Evolutionary conservation across 2,888 invertebrate species (phyloP), one percentile per base, ranked within the genome.

Genomic region (Hecatera dysodea): DNA sequence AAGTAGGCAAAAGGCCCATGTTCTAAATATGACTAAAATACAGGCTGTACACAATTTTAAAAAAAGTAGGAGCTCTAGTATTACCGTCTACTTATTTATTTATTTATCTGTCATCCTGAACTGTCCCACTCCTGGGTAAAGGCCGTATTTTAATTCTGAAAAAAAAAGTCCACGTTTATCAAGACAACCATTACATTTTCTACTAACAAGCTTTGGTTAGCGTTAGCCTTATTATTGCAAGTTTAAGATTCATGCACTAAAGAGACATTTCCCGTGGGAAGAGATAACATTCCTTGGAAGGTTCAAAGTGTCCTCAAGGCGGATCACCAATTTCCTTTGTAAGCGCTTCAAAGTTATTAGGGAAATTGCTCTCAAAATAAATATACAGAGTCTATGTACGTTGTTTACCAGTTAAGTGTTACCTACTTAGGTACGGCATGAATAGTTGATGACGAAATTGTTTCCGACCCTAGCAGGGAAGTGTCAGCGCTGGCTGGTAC

Each of bases 351-450:
- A 89, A 89, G 90, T 90, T 91, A 90, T 90, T 91, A 90, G 85
- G 91, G 89, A 92, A 91, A 92, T 92, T 90, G 89, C 87, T 87
- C 84, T 86, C 81, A 88, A 90, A 90, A 90, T 90, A 91, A 92
- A 90, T 89, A 89, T 87, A 85, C 83, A 80, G 74, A 81, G 74
- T 80, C 74, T 86, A 84, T 78, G 82, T 83, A 86, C 83, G 80
- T 87, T 87, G 84, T 88, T 87, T 85, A 78, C 84, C 77, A 81
- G 75, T 81, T 69, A 84, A 85, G 75, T 70, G 75, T 59, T 69
- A 75, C 66, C 74, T 85, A 85, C 86, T 86, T 86, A 86, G 73
- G 65, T 80, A 72, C 69, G 78, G 75, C 74, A 88, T 89, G 87
- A 90, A 91, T 89, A 87, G 87, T 86, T 89, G 88, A 90, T 90